Evolutionary conservation across 1,140 invertebrate genomes (phyloP).

Genomic region (Drosophila willistoni): DNA sequence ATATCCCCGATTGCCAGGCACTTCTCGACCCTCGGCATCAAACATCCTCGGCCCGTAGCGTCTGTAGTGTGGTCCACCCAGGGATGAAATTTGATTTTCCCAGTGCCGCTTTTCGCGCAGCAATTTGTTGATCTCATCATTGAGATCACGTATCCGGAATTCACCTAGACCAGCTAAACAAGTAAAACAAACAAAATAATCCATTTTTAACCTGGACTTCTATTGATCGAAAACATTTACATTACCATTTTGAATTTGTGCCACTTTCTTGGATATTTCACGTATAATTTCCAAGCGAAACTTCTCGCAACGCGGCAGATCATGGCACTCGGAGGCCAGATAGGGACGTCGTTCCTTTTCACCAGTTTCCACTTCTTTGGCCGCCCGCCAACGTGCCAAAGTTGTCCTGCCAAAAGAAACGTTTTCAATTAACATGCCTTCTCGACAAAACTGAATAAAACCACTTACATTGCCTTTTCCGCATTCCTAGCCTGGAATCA

Average conservation of each 20-base stretch:
- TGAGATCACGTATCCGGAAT: slow-evolving; percentile 98
- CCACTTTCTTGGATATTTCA: slow-evolving; percentile 99
- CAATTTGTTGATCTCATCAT: slow-evolving; percentile 99
- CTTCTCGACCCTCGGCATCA: slow-evolving; percentile 98
- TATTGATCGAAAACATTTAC: no score
- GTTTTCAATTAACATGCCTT: no score
- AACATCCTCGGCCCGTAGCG: slow-evolving; percentile 96
- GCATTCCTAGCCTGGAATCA: slow-evolving; percentile 88
- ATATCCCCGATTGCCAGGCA: slow-evolving; percentile 98
- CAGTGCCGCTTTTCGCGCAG: slow-evolving; percentile 97
- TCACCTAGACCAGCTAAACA: slow-evolving; percentile 96
- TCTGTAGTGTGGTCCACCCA: slow-evolving; percentile 98
- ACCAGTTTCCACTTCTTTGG: slow-evolving; percentile 93
- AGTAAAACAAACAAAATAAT: background rate
- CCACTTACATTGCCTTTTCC: slow-evolving; percentile 93
- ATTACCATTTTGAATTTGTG: slow-evolving; percentile 98
- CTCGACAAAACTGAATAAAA: background rate
- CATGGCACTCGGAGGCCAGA: slow-evolving; percentile 96
- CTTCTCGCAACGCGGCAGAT: slow-evolving; percentile 95
- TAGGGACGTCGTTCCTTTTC: slow-evolving; percentile 94
- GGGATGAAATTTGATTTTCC: slow-evolving; percentile 97
- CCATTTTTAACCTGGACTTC: background rate
- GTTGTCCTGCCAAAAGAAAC: slow-evolving; percentile 91
- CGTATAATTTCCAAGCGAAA: slow-evolving; percentile 98
- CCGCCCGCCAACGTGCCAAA: slow-evolving; percentile 96